These are phyloP conservation scores for Ptilonorhynchus violaceus DNA, from an alignment of 2,113 vertebrate species.

Conservation along the genomic window DNA sequence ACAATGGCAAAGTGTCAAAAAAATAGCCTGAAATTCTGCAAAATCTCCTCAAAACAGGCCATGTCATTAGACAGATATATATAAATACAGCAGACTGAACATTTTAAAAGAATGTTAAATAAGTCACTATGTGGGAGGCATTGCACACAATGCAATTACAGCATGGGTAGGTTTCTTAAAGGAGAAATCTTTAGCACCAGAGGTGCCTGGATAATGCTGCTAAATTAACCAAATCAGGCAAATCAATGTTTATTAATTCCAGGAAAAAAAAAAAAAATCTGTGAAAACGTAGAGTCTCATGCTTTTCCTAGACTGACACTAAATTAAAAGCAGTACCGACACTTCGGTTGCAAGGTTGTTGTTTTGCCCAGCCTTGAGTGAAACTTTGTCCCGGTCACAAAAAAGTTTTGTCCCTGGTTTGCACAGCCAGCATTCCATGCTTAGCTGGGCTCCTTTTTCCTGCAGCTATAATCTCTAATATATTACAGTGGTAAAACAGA, in stretches of 20 bases:
- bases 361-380: neutral
- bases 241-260: neutral
- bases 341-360: neutral
- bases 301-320: neutral
- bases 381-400: conserved; percentile 41
- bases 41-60: neutral
- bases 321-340: neutral
- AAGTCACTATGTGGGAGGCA: conserved; percentile 6
- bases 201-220: neutral
- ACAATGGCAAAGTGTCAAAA: neutral
- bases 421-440: neutral
- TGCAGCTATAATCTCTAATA: neutral
- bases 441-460: neutral
- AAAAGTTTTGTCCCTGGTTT: conserved; percentile 24
- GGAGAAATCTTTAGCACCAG: neutral
- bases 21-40: neutral
- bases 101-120: conserved; percentile 1
- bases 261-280: neutral
- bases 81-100: neutral
- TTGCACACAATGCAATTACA: neutral
- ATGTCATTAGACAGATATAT: neutral
- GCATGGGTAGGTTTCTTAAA: neutral
- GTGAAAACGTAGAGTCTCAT: neutral
- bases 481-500: neutral
- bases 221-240: neutral